A percentile compares a stretch with the other conserved stretches of the same genome.
phyloP scores from a whole-genome alignment of 2,888 invertebrate species.

The Cinara cedri region DNA sequence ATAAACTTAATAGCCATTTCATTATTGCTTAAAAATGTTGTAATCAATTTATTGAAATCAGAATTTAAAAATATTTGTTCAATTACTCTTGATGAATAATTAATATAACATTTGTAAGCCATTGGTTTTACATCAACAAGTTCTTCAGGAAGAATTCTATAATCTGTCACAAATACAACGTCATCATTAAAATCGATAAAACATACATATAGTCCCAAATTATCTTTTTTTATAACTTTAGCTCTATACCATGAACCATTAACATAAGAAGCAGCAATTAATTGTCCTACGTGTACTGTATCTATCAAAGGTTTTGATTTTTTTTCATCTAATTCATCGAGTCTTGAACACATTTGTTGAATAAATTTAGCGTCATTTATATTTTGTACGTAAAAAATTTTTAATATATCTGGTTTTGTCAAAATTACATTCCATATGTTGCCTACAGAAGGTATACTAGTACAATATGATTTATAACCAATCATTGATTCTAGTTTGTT shows the following conservation, averaged over 20 bases:
- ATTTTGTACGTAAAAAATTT: constrained; percentile 21
- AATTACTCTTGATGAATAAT: background rate
- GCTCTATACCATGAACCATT: constrained; percentile 1
- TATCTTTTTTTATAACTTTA: background rate
- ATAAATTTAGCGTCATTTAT: background rate
- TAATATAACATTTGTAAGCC: background rate
- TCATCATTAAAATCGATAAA: background rate
- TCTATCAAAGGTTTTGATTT: background rate
- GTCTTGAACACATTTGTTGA: background rate
- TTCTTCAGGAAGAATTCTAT: background rate
- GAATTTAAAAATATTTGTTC: background rate
- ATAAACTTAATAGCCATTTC: background rate
- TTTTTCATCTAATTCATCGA: background rate
- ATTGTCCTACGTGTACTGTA: background rate
- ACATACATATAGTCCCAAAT: background rate
- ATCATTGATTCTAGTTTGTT: too few relatives aligned
- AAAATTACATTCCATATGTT: constrained; percentile 3
- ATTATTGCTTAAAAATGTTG: background rate
- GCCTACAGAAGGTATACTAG: background rate
- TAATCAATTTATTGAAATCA: background rate
- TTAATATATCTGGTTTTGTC: background rate
- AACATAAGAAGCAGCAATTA: background rate
- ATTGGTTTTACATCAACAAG: background rate
- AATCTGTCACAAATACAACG: background rate
- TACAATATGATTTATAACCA: too few relatives aligned